Base-by-base conservation (phyloP, 2,113 vertebrate species). In the Gobiocypris rarus region DNA sequence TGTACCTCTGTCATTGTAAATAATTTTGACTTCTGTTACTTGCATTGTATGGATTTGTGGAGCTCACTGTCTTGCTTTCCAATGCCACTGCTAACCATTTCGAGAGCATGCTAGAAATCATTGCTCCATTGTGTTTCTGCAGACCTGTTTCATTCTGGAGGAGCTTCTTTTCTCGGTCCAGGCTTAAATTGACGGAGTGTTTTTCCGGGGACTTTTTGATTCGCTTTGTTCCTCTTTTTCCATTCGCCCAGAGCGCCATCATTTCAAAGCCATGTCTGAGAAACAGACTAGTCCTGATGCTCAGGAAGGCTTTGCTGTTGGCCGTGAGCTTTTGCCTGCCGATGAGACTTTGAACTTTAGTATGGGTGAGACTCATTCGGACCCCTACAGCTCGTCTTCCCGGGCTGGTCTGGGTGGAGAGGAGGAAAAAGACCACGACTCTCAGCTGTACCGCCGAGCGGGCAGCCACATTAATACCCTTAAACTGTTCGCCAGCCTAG, bases 401-500 rank as follows among this genome's bases (percentile, higher is more conserved):
- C 94, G 48, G 89, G 94, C 96, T 87, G 94, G 94, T 84, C 94
- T 96, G 94, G 95, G 93, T 84, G 93, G 95, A 91, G 95, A 94
- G 93, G 95, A 96, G 91, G 91, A 92, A 92, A 96, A 91, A 93
- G 96, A 95, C 83, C 92, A 94, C 22, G 90, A 91, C 88, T 91
- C 94, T 90, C 93, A 88, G 85, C 87, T 95, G 93, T 86, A 95
- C 93, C 95, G 34, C 92, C 93, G 95, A 86, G 91, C 86, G 0
- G 81, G 90, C 0, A 82, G 93, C 93, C 95, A 96, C 91, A 90
- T 98, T 93, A 97, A 95, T 96, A 97, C 96, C 89, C 97, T 96
- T 96, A 98, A 98, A 91, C 96, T 99, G 92, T 97, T 98, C 92
- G 95, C 96, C 94, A 98, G 97, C 94, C 96, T 98, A 93, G 97